Base-by-base conservation (phyloP, 1,140 invertebrate species). In the Panagrolaimus sp. region DNA sequence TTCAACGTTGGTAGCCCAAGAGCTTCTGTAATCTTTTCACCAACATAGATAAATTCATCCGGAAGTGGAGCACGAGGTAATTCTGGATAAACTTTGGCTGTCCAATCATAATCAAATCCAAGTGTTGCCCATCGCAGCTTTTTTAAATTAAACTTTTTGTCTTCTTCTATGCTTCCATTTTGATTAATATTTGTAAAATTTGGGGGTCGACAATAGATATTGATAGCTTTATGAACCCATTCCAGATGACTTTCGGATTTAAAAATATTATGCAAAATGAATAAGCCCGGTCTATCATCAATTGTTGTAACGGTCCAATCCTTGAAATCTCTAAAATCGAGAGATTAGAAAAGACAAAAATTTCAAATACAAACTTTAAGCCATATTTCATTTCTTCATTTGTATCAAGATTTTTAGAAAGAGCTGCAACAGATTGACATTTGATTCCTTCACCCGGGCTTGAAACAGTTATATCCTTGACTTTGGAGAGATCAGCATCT, bases 21-120 rank as follows among this genome's bases (percentile, higher is more conserved):
- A 5, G 65, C 67, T 20, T 31, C 23, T 23, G 65, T 53, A 61
- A 82, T 66, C 14, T 74, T 13, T 16, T 48, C 48, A 31, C 62
- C 74, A 14, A 82, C 69, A 16, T 66, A 42, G 14, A 38, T 51
- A 46, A 81, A 61, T 71, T 82, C 79, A 7, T 45, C 47, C 2
- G 79, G 79, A 16, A 81, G 46, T 9, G 38, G 31, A 4, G 69
- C 44, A 13, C 72, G 47, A 0, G 75, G 71, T 13, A 44, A 16
- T 16, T 74, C 63, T 14, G 70, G 76, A 67, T 81, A 81, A 38
- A 84, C 84, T 74, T 86, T 87, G 44, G 78, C 79, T 53, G 82
- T 81, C 86, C 86, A 87, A 73, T 86, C 79, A 74, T 87, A 86
- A 72, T 87, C 85, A 66, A 86, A 86, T 9, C 85, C 71, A 16